Evolutionary conservation across 2,888 invertebrate species (phyloP).

Genomic region (Lottia gigantea): DNA sequence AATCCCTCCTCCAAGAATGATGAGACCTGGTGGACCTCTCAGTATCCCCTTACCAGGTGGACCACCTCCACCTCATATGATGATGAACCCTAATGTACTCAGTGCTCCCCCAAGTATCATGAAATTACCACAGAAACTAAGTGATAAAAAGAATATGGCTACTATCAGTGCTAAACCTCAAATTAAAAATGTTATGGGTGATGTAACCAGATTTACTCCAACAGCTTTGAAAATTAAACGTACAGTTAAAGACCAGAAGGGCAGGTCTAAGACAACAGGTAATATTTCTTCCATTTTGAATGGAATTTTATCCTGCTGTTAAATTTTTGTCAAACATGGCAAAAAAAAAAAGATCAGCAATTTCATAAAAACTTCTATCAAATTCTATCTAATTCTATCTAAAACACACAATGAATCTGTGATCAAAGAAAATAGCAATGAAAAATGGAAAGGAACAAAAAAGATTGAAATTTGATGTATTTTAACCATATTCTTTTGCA

Average conservation of each 20-base stretch:
- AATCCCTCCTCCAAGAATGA: constrained; percentile 58
- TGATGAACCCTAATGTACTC: constrained; percentile 76
- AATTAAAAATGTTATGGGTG: constrained; percentile 76
- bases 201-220: constrained; percentile 95
- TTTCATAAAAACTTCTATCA: no score
- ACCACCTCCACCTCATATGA: constrained; percentile 46
- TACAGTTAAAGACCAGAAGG: constrained; percentile 72
- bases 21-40: constrained; percentile 43
- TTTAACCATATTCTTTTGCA: no score
- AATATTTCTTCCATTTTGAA: constrained; percentile 18
- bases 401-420: no score
- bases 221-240: constrained; percentile 91
- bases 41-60: constrained; percentile 34
- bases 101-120: constrained; percentile 86
- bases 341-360: no score
- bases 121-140: constrained; percentile 71
- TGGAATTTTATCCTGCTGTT: no score
- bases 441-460: no score
- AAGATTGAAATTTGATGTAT: no score
- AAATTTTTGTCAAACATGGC: no score
- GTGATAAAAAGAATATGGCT: constrained; percentile 70
- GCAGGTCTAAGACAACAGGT: constrained; percentile 50
- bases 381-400: no score
- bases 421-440: no score
- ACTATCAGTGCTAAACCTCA: constrained; percentile 97